Conservation (phyloP, 2,888 invertebrate genomes). For the Volucella zonaria region DNA sequence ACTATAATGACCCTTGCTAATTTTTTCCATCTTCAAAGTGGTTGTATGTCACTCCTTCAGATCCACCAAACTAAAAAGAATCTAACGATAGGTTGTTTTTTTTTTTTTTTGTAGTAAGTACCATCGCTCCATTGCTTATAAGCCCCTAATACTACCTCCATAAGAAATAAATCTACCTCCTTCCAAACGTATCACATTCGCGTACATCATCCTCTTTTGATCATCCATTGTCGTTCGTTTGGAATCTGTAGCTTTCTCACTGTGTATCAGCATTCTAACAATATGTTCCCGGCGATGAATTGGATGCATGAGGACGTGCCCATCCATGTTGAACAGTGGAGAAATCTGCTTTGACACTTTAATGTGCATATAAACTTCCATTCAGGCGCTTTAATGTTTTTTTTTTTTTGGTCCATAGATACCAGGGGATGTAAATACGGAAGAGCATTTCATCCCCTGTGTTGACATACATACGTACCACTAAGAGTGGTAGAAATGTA, state of each 20-base stretch:
- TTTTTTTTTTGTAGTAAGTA: too few relatives aligned
- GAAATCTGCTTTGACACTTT: slow-evolving; percentile 61
- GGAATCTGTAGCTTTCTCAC: not conserved
- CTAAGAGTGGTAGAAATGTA: not conserved
- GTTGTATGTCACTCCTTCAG: too few relatives aligned
- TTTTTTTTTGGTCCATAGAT: not conserved
- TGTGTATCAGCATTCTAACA: slow-evolving; percentile 10
- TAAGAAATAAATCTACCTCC: slow-evolving; percentile 1
- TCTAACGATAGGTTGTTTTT: too few relatives aligned
- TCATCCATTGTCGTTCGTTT: slow-evolving; percentile 30
- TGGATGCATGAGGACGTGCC: slow-evolving; percentile 52
- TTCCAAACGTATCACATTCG: slow-evolving; percentile 2
- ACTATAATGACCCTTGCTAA: too few relatives aligned
- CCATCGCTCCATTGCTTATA: not conserved
- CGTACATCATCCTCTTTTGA: slow-evolving; percentile 26
- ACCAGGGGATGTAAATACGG: not conserved
- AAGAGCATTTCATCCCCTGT: slow-evolving; percentile 10
- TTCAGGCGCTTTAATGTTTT: slow-evolving; percentile 35
- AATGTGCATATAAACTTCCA: slow-evolving; percentile 53
- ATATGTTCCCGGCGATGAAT: not conserved
- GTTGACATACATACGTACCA: not conserved
- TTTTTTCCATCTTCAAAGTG: too few relatives aligned
- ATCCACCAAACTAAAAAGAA: too few relatives aligned
- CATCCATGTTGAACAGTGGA: slow-evolving; percentile 55
- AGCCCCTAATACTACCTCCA: not conserved